A percentile compares a stretch with the other conserved stretches of the same genome.
Evolutionary conservation across 2,113 vertebrate species (phyloP).

Genomic region (Ceratotherium simum): DNA sequence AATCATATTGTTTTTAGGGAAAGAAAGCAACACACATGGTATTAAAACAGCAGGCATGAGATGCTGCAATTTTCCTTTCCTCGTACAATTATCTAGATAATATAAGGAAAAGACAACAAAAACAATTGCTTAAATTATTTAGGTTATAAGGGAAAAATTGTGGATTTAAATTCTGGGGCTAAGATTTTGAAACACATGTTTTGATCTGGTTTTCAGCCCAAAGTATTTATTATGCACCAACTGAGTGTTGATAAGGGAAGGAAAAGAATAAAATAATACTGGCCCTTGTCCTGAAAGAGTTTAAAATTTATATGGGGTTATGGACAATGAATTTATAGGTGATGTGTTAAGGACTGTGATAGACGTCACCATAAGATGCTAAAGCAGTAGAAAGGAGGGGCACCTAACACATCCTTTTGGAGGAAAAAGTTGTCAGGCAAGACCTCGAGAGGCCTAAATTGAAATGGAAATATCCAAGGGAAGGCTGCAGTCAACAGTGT

Average conservation of each 20-base stretch:
- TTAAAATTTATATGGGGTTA: not conserved
- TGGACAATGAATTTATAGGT: not conserved
- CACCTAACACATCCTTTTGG: not conserved
- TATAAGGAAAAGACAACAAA: slow-evolving; percentile 26
- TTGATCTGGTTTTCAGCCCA: not conserved
- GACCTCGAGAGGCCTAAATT: not conserved
- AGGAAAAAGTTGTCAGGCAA: not conserved
- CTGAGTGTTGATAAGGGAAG: not conserved
- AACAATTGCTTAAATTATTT: not conserved
- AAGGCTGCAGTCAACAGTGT: not conserved
- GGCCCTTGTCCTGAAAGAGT: not conserved
- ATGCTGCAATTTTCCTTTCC: not conserved
- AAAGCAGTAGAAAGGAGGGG: not conserved
- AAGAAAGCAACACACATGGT: not conserved
- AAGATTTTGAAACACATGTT: not conserved
- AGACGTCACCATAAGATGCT: not conserved
- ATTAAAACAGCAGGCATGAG: not conserved
- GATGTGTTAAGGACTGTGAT: not conserved
- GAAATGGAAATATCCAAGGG: not conserved
- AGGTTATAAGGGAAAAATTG: not conserved
- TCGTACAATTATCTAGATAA: slow-evolving; percentile 39
- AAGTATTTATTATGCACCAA: not conserved
- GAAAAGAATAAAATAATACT: not conserved
- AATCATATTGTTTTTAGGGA: not conserved
- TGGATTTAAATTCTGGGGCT: not conserved